Conservation (phyloP, 1,140 invertebrate genomes). For the Rhyzopertha dominica region DNA sequence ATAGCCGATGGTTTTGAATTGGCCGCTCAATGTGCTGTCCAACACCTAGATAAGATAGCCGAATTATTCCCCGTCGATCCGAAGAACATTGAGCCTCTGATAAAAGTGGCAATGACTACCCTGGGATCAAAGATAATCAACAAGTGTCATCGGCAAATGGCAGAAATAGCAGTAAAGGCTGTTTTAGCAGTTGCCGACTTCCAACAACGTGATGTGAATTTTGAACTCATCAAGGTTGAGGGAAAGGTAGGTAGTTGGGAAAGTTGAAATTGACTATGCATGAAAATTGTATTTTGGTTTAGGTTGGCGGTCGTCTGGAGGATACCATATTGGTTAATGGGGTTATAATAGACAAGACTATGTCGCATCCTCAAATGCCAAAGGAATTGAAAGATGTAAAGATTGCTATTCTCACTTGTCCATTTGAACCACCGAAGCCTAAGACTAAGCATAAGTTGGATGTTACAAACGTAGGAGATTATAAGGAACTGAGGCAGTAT, state of each 20-base stretch:
- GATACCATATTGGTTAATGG: constrained; percentile 96
- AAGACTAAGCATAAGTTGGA: constrained; percentile 99
- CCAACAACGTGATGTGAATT: constrained; percentile 93
- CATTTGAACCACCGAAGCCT: constrained; percentile 99
- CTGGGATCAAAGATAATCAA: constrained; percentile 98
- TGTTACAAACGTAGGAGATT: constrained; percentile 94
- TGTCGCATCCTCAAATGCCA: constrained; percentile 99
- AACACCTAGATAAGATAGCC: constrained; percentile 84
- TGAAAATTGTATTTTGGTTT: constrained; percentile 1
- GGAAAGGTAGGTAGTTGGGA: constrained; percentile 65
- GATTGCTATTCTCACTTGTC: constrained; percentile 96
- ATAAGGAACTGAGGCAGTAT: constrained; percentile 86
- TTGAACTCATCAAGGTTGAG: constrained; percentile 98
- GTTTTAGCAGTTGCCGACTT: constrained; percentile 92
- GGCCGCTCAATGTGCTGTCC: constrained; percentile 85
- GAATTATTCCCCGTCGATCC: constrained; percentile 83
- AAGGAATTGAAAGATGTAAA: constrained; percentile 97
- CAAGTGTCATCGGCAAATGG: constrained; percentile 93
- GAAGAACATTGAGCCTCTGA: constrained; percentile 80
- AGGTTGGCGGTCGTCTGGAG: constrained; percentile 89
- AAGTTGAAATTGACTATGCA: background rate
- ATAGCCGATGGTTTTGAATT: constrained; percentile 99
- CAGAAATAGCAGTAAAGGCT: constrained; percentile 96
- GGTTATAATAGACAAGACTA: constrained; percentile 97
- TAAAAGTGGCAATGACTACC: constrained; percentile 96